phyloP scores from a whole-genome alignment of 2,113 vertebrate genomes.

The Tupaia tana region DNA sequence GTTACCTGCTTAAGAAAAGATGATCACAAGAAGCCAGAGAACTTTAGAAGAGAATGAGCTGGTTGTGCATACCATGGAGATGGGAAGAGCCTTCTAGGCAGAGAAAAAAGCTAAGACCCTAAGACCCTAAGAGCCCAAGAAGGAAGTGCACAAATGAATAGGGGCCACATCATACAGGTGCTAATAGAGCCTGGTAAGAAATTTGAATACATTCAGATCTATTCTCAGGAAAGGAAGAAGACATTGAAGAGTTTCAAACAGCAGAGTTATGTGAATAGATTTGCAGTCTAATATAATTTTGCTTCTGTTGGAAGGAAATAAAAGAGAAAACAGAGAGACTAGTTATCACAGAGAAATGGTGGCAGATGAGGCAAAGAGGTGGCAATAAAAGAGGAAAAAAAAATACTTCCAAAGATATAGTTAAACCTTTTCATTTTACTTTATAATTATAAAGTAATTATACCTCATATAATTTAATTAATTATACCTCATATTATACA shows the following conservation, averaged over 20 bases:
- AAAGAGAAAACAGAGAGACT: slow-evolving; percentile 4
- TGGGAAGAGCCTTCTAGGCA: background rate
- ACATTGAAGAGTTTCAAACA: background rate
- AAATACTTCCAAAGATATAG: no score
- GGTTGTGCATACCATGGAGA: background rate
- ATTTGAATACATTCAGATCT: background rate
- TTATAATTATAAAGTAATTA: no score
- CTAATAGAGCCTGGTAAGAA: background rate
- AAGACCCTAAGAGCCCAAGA: background rate
- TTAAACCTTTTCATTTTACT: no score
- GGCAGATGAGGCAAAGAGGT: background rate
- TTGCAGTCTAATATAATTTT: background rate
- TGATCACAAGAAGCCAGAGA: background rate
- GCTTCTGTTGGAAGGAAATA: slow-evolving; percentile 4
- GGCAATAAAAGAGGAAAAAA: background rate
- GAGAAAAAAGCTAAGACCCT: background rate
- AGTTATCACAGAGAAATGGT: background rate
- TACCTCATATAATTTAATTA: background rate
- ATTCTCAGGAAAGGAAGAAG: background rate
- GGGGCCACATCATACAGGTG: background rate
- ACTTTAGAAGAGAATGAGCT: background rate
- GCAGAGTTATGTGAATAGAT: background rate
- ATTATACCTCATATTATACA: background rate
- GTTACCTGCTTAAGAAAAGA: background rate
- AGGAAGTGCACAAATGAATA: background rate